Base-by-base conservation (phyloP, 2,888 invertebrate species). In the Hofmannophila pseudospretella region DNA sequence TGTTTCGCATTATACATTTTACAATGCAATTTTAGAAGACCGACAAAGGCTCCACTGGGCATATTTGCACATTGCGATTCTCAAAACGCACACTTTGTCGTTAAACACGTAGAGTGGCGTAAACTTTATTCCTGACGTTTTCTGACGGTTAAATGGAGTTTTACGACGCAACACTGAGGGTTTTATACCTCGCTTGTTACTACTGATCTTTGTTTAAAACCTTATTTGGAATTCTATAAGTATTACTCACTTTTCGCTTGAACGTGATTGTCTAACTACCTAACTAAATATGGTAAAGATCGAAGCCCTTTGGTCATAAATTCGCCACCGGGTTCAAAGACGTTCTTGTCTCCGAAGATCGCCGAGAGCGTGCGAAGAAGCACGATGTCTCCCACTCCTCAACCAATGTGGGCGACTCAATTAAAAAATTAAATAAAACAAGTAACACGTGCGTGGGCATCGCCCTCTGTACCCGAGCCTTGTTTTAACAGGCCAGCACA, bases 341-440 rank as follows among this genome's bases (percentile, higher is more conserved):
- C 34, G 36, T 34, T 25, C 22, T 35, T 9, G 16, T 43, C 39
- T 20, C 41, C 51, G 48, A 47, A 38, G 42, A 34, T 41, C 41
- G 38, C 48, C 45, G 51, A 54, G 46, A 47, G 39, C 36, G 37
- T 12, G 38, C 51, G 47, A 41, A 41, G 39, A 39, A 30, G 16
- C 38, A 36, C 39, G 49, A 46, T 32, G 30, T 40, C 33, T 34
- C 39, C 42, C 34, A 42, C 41, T 40, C 40, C 36, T 35, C 29
- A 13, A 37, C 35, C n/a, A 22, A 7, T 65, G 74, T 75, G 77
- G 78, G 77, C 72, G 77, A 72, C 55, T 65, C 61, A 76, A 77
- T 78, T 74, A 78, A 81, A 73, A 76, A 75, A 70, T 65, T 59
- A 64, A 59, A 76, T 68, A 69, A 75, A 79, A 69, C 63, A 58